Evolutionary conservation across 2,113 vertebrate species (phyloP), one percentile per base, ranked within the genome.

Genomic region (Mesoclemmys tuberculata): DNA sequence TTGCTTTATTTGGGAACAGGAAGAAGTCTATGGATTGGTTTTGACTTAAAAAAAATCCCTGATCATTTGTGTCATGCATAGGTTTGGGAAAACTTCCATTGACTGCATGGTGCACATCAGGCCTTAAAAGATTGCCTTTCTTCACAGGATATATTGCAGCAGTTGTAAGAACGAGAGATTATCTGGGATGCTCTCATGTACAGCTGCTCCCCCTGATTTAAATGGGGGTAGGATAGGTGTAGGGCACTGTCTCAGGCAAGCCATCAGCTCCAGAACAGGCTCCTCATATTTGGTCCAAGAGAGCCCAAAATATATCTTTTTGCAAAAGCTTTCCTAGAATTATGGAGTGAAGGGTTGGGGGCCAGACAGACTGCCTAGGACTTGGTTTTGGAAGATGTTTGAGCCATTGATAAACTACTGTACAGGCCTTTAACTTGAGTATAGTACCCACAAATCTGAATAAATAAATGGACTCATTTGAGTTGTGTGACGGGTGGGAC

Each of bases 381-480:
- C 41, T 13, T n/a, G 51, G 77, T 56, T 80, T 90, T 41, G 49
- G 80, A 55, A 96, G 95, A 88, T 94, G 92, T 94, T 95, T 27
- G 74, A 56, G 90, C 93, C 88, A 84, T 3, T 48, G 13, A 87
- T 56, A 61, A 91, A 77, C 90, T 48, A 31, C 38, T 52, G 58
- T 49, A 49, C 71, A 41, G 83, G 14, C 81, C 55, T 85, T 89
- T 84, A 82, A 84, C 85, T 89, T 85, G 68, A 85, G 51, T 89
- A 90, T 87, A 75, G 38, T 35, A 46, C 26, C 29, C 48, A 68
- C 81, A n/a, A 14, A 80, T 80, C 92, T 89, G 90, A 92, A 86
- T 35, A 82, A 92, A 85, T 2, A 92, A 87, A 89, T 19, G 77
- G 71, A 85, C 84, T 90, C 68, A 54, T 74, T 31, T 5, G 5